Conservation (phyloP, 2,888 invertebrate species). For the Troides helena region DNA sequence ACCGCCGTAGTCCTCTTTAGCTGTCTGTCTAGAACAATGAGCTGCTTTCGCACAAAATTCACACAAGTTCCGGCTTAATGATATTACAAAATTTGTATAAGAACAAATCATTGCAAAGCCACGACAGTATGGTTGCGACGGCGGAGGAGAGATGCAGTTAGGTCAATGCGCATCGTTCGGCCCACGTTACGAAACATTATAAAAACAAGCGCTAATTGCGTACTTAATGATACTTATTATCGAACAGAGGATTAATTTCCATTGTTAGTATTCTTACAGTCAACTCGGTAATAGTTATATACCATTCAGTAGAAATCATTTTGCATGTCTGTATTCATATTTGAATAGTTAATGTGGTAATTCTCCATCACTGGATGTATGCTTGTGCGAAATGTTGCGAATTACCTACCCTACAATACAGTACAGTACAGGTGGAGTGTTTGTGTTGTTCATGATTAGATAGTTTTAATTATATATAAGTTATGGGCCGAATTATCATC, state of each 20-base stretch:
- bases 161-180: constrained; percentile 24
- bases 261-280: constrained; percentile 68
- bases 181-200: constrained; percentile 16
- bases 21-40: constrained; percentile 33
- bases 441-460: not conserved
- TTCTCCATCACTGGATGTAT: not conserved
- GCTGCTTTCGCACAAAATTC: constrained; percentile 60
- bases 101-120: constrained; percentile 30
- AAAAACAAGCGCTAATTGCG: constrained; percentile 42
- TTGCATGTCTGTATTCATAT: not conserved
- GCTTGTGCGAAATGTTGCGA: constrained; percentile 34
- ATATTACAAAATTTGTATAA: constrained; percentile 42
- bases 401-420: constrained; percentile 9
- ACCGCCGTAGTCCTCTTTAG: constrained; percentile 21
- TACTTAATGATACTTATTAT: constrained; percentile 55
- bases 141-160: constrained; percentile 11
- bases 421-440: not conserved
- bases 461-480: not conserved
- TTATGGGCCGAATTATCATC: not conserved
- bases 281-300: constrained; percentile 45
- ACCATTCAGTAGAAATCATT: not conserved
- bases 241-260: constrained; percentile 59
- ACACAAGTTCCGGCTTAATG: constrained; percentile 56
- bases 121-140: constrained; percentile 2
- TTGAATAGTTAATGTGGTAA: not conserved